A percentile compares a stretch with the other conserved stretches of the same genome.
Evolutionary conservation across 2,888 invertebrate genomes (phyloP).

Genomic region (Pardosa pseudoannulata): DNA sequence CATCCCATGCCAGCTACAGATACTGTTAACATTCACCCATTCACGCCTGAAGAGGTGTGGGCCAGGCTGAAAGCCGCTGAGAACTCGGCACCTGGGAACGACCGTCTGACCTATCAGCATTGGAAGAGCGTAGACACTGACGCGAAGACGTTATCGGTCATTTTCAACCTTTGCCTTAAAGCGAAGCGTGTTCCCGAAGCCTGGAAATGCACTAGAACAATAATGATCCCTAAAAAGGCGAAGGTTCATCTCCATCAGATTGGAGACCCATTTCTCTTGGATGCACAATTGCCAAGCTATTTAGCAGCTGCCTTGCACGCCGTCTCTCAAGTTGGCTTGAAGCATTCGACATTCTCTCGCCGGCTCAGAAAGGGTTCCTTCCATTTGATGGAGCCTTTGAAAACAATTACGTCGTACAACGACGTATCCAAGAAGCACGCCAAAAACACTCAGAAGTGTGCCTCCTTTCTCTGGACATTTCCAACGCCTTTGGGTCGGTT

Average conservation of each 20-base stretch:
- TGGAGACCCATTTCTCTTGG: neutral
- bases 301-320: neutral
- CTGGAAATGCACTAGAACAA: neutral
- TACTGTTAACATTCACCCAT: neutral
- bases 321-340: neutral
- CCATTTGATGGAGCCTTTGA: slow-evolving; percentile 12
- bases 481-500: slow-evolving; percentile 14
- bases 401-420: neutral
- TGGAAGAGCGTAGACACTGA: neutral
- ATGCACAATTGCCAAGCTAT: neutral
- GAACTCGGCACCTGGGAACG: slow-evolving; percentile 20
- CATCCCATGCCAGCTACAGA: neutral
- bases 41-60: neutral
- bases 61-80: neutral
- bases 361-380: neutral
- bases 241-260: neutral
- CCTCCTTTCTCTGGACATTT: neutral
- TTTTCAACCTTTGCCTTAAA: slow-evolving; percentile 7
- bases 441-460: neutral
- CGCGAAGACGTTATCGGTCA: neutral
- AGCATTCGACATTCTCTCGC: neutral
- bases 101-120: neutral
- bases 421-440: neutral
- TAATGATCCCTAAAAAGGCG: neutral
- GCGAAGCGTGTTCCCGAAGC: neutral